These are phyloP conservation scores for Toxostoma redivivum DNA, from an alignment of 2,113 vertebrate genomes.

Conservation along the genomic window DNA sequence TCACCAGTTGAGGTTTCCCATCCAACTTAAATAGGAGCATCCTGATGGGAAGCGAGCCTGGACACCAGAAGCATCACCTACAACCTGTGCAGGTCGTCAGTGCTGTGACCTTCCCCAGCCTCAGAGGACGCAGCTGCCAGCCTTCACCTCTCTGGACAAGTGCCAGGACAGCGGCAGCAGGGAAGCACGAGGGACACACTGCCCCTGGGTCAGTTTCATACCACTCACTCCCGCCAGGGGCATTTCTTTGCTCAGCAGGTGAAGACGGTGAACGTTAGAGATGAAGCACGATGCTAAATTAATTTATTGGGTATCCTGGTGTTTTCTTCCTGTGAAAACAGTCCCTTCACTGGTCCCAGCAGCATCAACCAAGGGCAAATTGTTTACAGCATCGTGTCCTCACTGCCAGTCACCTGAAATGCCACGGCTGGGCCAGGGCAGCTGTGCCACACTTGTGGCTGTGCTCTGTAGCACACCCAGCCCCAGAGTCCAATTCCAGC, in stretches of 20 bases:
- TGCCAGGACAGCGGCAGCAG: accelerated
- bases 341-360: neutral
- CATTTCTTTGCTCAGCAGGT: neutral
- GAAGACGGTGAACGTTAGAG: neutral
- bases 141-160: neutral
- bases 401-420: neutral
- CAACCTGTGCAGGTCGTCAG: too few species aligned
- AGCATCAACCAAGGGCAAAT: neutral
- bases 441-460: neutral
- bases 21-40: neutral
- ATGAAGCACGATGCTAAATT: neutral
- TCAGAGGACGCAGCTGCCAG: neutral
- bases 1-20: accelerated
- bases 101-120: neutral
- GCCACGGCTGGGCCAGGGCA: accelerated
- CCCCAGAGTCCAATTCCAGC: neutral
- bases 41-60: neutral
- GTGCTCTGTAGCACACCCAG: neutral
- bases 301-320: neutral
- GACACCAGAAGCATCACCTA: neutral
- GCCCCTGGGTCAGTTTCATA: neutral
- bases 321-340: neutral
- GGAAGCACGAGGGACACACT: accelerated
- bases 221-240: neutral
- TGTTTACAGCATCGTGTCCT: neutral